Evolutionary conservation across 2,888 invertebrate genomes (phyloP).

Genomic region (Pachycephus smyrnensis): DNA sequence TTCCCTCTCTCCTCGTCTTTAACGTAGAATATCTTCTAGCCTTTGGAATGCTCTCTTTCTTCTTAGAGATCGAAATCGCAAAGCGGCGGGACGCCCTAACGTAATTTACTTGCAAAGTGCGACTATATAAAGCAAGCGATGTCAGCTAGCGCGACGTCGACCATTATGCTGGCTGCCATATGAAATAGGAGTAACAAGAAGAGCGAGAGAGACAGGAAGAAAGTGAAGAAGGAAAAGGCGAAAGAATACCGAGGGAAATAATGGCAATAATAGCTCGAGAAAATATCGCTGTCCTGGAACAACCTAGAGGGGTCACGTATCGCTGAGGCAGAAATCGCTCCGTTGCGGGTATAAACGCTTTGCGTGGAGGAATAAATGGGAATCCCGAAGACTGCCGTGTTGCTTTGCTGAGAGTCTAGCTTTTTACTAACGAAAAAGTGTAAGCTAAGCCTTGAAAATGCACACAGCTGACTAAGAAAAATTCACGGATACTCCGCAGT

Average conservation of each 20-base stretch:
- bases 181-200: not conserved
- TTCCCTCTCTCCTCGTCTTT: not conserved
- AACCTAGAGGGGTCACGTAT: not conserved
- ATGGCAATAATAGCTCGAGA: not conserved
- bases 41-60: not conserved
- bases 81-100: not conserved
- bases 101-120: not conserved
- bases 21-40: not conserved
- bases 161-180: not conserved
- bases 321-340: not conserved
- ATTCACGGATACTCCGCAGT: not conserved
- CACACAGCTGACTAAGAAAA: not conserved
- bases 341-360: not conserved
- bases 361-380: not conserved
- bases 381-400: not conserved
- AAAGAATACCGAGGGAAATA: not conserved
- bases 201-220: not conserved
- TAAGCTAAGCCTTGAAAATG: not conserved
- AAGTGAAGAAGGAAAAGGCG: too few species aligned
- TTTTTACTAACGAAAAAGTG: not conserved
- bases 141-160: not conserved
- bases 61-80: not conserved
- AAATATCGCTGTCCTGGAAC: not conserved
- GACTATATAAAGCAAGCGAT: not conserved
- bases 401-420: not conserved